Base-by-base conservation (phyloP, 2,113 vertebrate genomes). In the Onychorhynchus coronatus region DNA sequence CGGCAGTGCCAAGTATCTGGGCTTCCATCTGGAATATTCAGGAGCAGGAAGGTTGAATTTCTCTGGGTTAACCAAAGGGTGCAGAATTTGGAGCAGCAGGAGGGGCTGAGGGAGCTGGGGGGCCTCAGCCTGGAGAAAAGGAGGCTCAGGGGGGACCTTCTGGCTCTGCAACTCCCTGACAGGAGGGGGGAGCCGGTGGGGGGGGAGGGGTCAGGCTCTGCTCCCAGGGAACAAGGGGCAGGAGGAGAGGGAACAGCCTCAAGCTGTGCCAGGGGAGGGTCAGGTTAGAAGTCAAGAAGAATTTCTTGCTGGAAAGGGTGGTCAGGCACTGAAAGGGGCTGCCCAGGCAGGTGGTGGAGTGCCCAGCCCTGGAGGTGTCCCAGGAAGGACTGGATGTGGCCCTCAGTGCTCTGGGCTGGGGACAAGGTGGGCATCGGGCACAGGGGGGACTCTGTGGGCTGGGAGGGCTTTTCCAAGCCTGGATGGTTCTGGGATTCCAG, bases 401-500 rank as follows among this genome's bases (percentile, higher is more conserved):
- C 61, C 63, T 77, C 4, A 77, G 63, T 2, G 84, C 83, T 68
- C 72, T 86, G 83, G 72, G 44, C 52, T 76, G 62, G 62, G n/a
- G 52, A 67, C 62, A 76, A 19, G 56, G 41, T 49, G 66, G 74
- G n/a, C 4, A 47, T 6, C 0, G n/a, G 56, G 58, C 76, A 66
- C 44, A 66, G 59, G 4, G 4, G 5, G 67, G 11, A 2, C 35
- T 50, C 21, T 5, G 0, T 33, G 52, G 44, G 11, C 67, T 80
- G 49, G 76, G 11, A 58, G 67, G 59, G 25, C 9, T 74, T 89
- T 21, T 14, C 70, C 77, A 52, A n/a, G 6, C 52, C 46, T 37
- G 12, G 2, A 6, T 0, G 24, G 0, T 4, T 0, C 70, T 53
- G n/a, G 0, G 62, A 30, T 68, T 21, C 23, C 30, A 30, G 30